Base-by-base conservation (phyloP, 2,113 vertebrate genomes). In the Perca fluviatilis region DNA sequence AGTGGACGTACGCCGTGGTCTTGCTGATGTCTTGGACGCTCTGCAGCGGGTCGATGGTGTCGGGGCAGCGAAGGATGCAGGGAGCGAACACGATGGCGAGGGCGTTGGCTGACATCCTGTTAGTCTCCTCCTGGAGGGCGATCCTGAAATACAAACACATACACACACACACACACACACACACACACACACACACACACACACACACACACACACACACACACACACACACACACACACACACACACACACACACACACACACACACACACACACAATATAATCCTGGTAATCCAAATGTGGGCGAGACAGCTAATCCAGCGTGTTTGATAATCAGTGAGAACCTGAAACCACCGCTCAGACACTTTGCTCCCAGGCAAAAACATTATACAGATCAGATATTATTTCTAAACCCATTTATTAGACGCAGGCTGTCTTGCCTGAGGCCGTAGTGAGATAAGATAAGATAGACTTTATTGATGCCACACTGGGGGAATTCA, bases 41-140 rank as follows among this genome's bases (percentile, higher is more conserved):
- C 91, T 97, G 97, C 49, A 99, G 95, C 0, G 98, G 98, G 89
- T 99, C 98, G 0, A 95, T 99, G 0, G 96, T 97, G 87, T 99
- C 97, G 0, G 98, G 98, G 79, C 97, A 98, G 80, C 98, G 98
- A 4, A 99, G 97, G 91, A 99, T 97, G 82, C 98, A 99, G 51
- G 98, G 98, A n/a, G 98, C 98, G 64, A 99, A 99, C 33, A 99
- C 98, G 3, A 99, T 99, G 79, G 98, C 98, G 86, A 99, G 93
- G 53, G 98, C 98, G 23, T 99, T 99, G 73, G 97, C 97, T 50
- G 98, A 99, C 98, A 99, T 99, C 71, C 98, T 96, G 92, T 99
- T 99, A 19, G 97, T 99, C n/a, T 99, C 98, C 79, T 99, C 98
- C 85, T 99, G 97, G 57, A 98, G 95, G 40, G 96, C 96, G 81